A percentile compares a stretch with the other conserved stretches of the same genome.
These are phyloP conservation scores for Cheiracanthium punctorium DNA, from an alignment of 2,888 invertebrate genomes.

Conservation along the genomic window DNA sequence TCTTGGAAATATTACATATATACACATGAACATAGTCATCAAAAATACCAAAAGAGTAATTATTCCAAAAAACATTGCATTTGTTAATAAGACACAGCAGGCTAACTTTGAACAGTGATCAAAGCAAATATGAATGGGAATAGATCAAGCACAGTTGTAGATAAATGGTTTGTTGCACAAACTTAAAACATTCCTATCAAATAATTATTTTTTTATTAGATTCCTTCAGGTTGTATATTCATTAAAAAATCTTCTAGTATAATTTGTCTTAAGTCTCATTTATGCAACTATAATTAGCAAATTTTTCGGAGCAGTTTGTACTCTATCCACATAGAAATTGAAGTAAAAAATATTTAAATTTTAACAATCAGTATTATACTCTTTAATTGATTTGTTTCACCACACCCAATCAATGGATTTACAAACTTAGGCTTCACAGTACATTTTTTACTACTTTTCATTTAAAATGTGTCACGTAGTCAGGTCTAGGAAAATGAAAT, in stretches of 20 bases:
- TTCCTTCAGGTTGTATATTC: too few relatives aligned
- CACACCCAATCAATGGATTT: too few relatives aligned
- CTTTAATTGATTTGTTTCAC: too few relatives aligned
- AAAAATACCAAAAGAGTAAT: conserved; percentile 61
- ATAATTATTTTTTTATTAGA: background rate
- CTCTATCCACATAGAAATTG: background rate
- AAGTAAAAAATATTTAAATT: background rate
- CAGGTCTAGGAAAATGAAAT: too few relatives aligned
- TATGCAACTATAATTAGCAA: conserved; percentile 1
- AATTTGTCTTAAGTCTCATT: background rate
- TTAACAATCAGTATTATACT: background rate
- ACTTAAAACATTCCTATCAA: background rate
- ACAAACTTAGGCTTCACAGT: too few relatives aligned
- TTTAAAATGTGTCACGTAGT: too few relatives aligned
- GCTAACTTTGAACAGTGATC: conserved; percentile 48
- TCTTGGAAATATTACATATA: conserved; percentile 66
- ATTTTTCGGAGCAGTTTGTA: background rate
- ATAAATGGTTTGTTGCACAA: conserved; percentile 29
- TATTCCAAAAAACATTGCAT: conserved; percentile 60
- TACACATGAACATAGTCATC: conserved; percentile 65
- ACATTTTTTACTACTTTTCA: too few relatives aligned
- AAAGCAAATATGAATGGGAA: conserved; percentile 26
- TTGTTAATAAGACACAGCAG: conserved; percentile 60
- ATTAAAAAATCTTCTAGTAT: background rate
- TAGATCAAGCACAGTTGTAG: conserved; percentile 8